Conservation (phyloP, 2,113 vertebrate genomes). For the Geococcyx californianus region DNA sequence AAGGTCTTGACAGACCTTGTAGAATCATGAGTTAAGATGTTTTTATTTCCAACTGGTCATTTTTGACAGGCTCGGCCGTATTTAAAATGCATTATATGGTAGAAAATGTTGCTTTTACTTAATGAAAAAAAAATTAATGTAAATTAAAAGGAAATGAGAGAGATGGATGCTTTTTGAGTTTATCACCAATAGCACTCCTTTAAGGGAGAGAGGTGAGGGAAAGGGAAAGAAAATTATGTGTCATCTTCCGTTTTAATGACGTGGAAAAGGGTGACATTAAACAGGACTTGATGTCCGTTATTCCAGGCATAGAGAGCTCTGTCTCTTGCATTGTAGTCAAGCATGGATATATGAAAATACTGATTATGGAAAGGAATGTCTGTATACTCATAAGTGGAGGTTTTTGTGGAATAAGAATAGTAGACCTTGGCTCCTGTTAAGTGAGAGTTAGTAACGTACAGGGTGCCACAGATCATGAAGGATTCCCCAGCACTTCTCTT, state of each 20-base stretch:
- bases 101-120: slow-evolving; percentile 62
- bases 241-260: slow-evolving; percentile 97
- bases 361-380: slow-evolving; percentile 99
- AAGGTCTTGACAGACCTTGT: slow-evolving; percentile 51
- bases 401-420: slow-evolving; percentile 96
- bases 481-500: slow-evolving; percentile 97
- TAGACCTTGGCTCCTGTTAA: slow-evolving; percentile 97
- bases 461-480: slow-evolving; percentile 98
- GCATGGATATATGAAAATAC: slow-evolving; percentile 99
- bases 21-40: slow-evolving; percentile 52
- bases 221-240: slow-evolving; percentile 75
- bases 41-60: slow-evolving; percentile 43
- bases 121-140: slow-evolving; percentile 32
- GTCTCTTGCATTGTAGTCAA: slow-evolving; percentile 96
- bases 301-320: slow-evolving; percentile 98
- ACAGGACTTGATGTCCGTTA: slow-evolving; percentile 97
- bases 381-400: slow-evolving; percentile 93
- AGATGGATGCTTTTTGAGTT: slow-evolving; percentile 53
- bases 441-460: slow-evolving; percentile 97
- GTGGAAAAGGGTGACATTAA: slow-evolving; percentile 97
- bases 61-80: slow-evolving; percentile 52
- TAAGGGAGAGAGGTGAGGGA: not conserved
- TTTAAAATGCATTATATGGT: slow-evolving; percentile 58
- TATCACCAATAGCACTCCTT: slow-evolving; percentile 65
- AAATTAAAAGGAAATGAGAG: slow-evolving; percentile 35